Evolutionary conservation across 2,888 invertebrate genomes (phyloP).

Genomic region (Metopia argyrocephala): DNA sequence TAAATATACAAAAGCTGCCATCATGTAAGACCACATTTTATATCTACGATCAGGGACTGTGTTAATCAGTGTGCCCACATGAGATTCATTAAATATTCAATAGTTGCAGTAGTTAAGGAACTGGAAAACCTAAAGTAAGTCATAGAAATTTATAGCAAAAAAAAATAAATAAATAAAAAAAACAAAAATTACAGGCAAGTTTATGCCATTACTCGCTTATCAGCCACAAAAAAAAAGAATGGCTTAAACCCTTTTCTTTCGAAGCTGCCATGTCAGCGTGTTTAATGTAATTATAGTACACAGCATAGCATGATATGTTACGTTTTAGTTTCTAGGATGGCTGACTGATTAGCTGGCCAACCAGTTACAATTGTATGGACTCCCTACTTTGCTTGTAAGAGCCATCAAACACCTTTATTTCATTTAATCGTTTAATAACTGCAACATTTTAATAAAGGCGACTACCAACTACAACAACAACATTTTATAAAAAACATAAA

Average conservation of each 20-base stretch:
- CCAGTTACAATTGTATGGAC: background rate
- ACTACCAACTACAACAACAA: slow-evolving; percentile 16
- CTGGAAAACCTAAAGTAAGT: slow-evolving; percentile 44
- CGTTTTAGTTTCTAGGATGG: background rate
- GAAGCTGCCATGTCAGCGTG: background rate
- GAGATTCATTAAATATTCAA: slow-evolving; percentile 43
- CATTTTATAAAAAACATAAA: background rate
- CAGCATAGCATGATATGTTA: slow-evolving; percentile 13
- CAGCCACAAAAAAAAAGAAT: background rate
- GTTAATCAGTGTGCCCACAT: slow-evolving; percentile 26
- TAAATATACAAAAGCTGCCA: slow-evolving; percentile 34
- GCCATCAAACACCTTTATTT: slow-evolving; percentile 51
- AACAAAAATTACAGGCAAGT: slow-evolving; percentile 39
- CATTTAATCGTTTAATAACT: slow-evolving; percentile 29
- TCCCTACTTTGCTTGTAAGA: slow-evolving; percentile 16
- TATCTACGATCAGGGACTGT: background rate
- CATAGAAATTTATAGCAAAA: slow-evolving; percentile 42
- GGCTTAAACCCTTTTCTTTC: background rate
- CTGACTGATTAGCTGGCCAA: background rate
- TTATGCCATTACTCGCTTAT: slow-evolving; percentile 2
- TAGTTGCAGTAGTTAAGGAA: background rate
- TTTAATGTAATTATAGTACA: slow-evolving; percentile 47
- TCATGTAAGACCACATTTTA: background rate
- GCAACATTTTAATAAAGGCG: slow-evolving; percentile 53
- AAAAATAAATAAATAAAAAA: no score